Percentiles rank a stretch among this genome's conserved stretches.
Evolutionary conservation across 2,888 invertebrate species (phyloP).

Genomic region (Odontocolon sp.): DNA sequence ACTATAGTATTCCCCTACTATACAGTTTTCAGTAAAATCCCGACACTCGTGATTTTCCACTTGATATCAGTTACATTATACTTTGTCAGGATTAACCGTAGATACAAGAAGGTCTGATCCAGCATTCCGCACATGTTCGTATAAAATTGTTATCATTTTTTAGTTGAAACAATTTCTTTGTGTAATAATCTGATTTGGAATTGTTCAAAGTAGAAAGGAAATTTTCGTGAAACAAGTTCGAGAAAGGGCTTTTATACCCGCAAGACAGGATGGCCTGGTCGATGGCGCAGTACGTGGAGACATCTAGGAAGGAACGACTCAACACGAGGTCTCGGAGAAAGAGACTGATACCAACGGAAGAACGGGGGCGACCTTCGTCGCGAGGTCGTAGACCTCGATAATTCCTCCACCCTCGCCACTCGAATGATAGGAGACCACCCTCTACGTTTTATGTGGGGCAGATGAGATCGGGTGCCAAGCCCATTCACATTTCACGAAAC

Average conservation of each 20-base stretch:
- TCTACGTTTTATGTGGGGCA: background rate
- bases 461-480: too few relatives aligned
- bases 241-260: conserved; percentile 1
- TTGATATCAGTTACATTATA: conserved; percentile 3
- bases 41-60: conserved; percentile 7
- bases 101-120: too few relatives aligned
- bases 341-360: conserved; percentile 57
- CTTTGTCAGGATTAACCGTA: background rate
- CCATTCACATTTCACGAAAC: too few relatives aligned
- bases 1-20: conserved; percentile 35
- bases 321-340: conserved; percentile 56
- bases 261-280: conserved; percentile 39
- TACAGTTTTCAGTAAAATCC: conserved; percentile 41
- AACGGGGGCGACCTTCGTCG: conserved; percentile 51
- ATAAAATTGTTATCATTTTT: too few relatives aligned
- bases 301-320: conserved; percentile 66
- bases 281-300: conserved; percentile 62
- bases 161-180: too few relatives aligned
- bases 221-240: background rate
- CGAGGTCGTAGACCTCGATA: conserved; percentile 52
- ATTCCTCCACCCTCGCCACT: conserved; percentile 15
- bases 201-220: too few relatives aligned
- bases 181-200: too few relatives aligned
- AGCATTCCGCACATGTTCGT: too few relatives aligned
- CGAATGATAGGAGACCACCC: background rate